phyloP scores from a whole-genome alignment of 92 coral and sea anemone genomes.

The Phenganax marumi region DNA sequence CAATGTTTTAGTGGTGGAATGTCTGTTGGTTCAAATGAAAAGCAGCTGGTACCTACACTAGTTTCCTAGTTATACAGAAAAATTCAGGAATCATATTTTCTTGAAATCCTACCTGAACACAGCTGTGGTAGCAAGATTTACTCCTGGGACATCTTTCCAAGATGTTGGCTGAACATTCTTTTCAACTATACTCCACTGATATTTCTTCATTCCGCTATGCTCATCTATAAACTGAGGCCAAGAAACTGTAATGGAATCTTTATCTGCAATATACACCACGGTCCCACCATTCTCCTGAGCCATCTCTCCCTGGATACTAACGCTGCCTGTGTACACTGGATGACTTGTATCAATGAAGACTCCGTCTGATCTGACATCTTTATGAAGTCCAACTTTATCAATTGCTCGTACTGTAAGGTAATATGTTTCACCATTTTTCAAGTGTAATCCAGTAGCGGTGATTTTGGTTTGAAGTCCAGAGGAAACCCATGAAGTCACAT shows the following conservation, averaged over 20 bases:
- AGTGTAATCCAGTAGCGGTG: slow-evolving; percentile 60
- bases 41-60: too few species aligned
- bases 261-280: slow-evolving; percentile 66
- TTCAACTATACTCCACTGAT: slow-evolving; percentile 66
- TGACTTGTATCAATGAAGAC: slow-evolving; percentile 72
- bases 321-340: slow-evolving; percentile 80
- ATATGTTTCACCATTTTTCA: slow-evolving; percentile 67
- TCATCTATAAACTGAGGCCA: slow-evolving; percentile 84
- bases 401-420: slow-evolving; percentile 67
- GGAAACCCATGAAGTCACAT: slow-evolving; percentile 72
- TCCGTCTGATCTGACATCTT: slow-evolving; percentile 69
- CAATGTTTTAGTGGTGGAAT: too few species aligned
- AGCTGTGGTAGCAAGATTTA: slow-evolving; percentile 64
- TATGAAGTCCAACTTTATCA: slow-evolving; percentile 68
- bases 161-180: slow-evolving; percentile 13
- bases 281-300: slow-evolving; percentile 58
- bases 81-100: too few species aligned
- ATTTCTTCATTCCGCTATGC: slow-evolving; percentile 71
- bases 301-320: slow-evolving; percentile 62
- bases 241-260: slow-evolving; percentile 53
- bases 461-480: slow-evolving; percentile 66
- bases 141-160: slow-evolving; percentile 67
- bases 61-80: too few species aligned
- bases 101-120: slow-evolving; percentile 35
- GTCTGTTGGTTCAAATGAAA: too few species aligned